Evolutionary conservation across 2,888 invertebrate species (phyloP), one percentile per base, ranked within the genome.

Genomic region (Girardia tigrina): DNA sequence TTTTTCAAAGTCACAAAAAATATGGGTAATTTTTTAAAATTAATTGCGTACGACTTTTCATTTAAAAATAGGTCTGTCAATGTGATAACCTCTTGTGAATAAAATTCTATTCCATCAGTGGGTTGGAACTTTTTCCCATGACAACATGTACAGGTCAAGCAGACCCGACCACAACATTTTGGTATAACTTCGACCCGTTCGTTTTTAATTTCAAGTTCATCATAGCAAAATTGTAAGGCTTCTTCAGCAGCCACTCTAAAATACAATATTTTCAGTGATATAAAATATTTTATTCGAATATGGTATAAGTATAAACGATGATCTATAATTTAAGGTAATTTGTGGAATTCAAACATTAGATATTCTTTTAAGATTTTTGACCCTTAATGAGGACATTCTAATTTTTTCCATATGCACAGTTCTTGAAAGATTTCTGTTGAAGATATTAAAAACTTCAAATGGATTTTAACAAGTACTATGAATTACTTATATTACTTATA

Each of bases 201-300:
- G n/a, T 56, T 56, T 6, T 56, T 4, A 56, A 6, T 4, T 56
- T 56, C 56, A n/a, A 56, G 23, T 16, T 56, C 8, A 6, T 56
- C 56, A 16, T 56, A 56, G n/a, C 56, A 56, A 56, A 8, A 56
- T 56, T 56, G 56, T 56, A 56, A 16, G 4, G 56, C 56, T 56
- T 56, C 56, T 56, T 56, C 56, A 2, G 56, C 56, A 56, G 56
- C 56, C n/a, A 56, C 56, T 56, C 56, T 56, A 16, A n/a, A 56
- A 56, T 20, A n/a, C n/a, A n/a, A n/a, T n/a, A n/a, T n/a, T n/a
- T n/a, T n/a, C n/a, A n/a, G n/a, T n/a, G n/a, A n/a, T n/a, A n/a
- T n/a, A n/a, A n/a, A n/a, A n/a, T n/a, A n/a, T n/a, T n/a, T n/a
- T n/a, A n/a, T n/a, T n/a, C n/a, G n/a, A n/a, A n/a, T n/a, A n/a